Evolutionary conservation across 2,113 vertebrate genomes (phyloP), one percentile per base, ranked within the genome.

Genomic region (Willisornis vidua): DNA sequence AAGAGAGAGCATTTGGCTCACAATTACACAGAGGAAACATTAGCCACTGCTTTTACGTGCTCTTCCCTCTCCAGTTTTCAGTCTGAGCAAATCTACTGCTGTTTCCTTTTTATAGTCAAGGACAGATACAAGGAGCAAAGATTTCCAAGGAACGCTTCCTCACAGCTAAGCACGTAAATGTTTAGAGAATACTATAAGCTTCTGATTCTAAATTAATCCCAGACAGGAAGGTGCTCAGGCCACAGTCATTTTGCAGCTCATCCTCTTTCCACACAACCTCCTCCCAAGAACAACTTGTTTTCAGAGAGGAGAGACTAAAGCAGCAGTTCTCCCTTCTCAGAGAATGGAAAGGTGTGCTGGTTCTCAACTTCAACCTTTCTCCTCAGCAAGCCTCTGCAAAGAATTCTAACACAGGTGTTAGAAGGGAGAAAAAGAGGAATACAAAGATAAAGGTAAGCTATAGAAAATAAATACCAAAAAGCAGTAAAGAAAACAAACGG

Each of bases 81-180:
- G 23, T 33, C 51, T 51, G 68, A 52, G 7, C 17, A 78, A 51
- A 57, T 28, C 12, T 45, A 79, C 11, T 13, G 28, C 20, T 48
- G 18, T 57, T 87, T 94, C 45, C 70, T 74, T 94, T 89, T 78
- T 58, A 82, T 10, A 93, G 65, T 55, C 65, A 94, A 89, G 29
- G 55, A 52, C 35, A 79, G 22, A 68, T 6, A 4, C 6, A 52
- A 75, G 52, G 7, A 57, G 33, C 19, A 87, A 86, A 84, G 28
- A 51, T 24, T 31, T 61, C 48, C 24, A 84, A 71, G 25, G 41
- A 81, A 83, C 22, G 71, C 5, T 37, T 14, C 20, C 24, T 35
- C 52, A 28, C 3, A 57, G n/a, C 7, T 9, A 0, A 52, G 45
- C 45, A 89, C 7, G 12, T 16, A 82, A 48, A 62, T 24, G 52